These are phyloP conservation scores for Macrochelys suwanniensis DNA, from an alignment of 2,797 vertebrate genomes.

Conservation along the genomic window DNA sequence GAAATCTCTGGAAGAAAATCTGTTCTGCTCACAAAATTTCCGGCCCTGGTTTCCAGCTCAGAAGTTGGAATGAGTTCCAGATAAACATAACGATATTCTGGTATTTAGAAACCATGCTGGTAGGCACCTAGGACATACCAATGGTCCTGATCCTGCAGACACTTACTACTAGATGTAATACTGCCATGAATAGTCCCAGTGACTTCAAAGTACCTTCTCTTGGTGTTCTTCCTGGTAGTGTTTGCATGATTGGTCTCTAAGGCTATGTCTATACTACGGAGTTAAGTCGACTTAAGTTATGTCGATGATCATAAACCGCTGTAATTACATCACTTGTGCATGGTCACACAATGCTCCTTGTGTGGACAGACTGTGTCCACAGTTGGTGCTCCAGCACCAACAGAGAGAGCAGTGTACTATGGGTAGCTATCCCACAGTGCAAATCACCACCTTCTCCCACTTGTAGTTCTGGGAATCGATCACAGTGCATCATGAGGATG, in stretches of 20 bases:
- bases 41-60: not conserved
- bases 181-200: constrained; percentile 11
- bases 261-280: too few relatives aligned
- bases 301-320: too few relatives aligned
- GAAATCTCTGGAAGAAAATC: not conserved
- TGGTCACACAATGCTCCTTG: too few relatives aligned
- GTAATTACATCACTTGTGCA: too few relatives aligned
- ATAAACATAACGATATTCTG: accelerated
- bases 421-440: too few relatives aligned
- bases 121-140: not conserved
- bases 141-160: not conserved
- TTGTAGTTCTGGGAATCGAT: too few relatives aligned
- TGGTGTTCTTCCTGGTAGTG: constrained; percentile 21
- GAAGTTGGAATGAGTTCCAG: not conserved
- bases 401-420: too few relatives aligned
- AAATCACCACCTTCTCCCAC: too few relatives aligned
- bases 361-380: too few relatives aligned
- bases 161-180: constrained; percentile 27
- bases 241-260: not conserved
- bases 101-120: not conserved
- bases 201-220: constrained; percentile 14
- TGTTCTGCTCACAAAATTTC: not conserved
- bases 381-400: too few relatives aligned
- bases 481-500: too few relatives aligned
- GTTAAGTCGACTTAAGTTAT: too few relatives aligned